Conservation (phyloP, 2,797 vertebrate species). For the Acanthornis magna region DNA sequence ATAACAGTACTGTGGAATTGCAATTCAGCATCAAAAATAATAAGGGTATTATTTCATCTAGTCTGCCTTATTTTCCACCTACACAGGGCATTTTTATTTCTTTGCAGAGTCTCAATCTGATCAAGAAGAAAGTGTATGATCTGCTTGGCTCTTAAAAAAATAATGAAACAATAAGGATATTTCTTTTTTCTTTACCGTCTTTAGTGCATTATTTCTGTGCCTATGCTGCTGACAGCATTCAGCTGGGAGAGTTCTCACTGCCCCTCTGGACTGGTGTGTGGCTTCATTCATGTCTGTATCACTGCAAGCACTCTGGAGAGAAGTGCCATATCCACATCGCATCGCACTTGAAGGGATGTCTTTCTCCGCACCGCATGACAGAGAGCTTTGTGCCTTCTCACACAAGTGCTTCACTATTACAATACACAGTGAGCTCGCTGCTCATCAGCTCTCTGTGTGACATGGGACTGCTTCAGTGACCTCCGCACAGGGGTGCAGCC, state of each 20-base stretch:
- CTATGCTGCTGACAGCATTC: not conserved
- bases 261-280: not conserved
- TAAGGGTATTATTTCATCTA: not conserved
- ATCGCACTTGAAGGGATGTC: not conserved
- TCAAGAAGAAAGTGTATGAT: not conserved
- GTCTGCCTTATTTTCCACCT: not conserved
- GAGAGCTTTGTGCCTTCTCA: not conserved
- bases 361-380: not conserved
- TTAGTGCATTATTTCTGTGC: not conserved
- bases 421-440: accelerated
- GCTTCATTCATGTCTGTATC: not conserved
- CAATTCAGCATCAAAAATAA: conserved; percentile 23
- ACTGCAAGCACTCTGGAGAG: not conserved
- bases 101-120: not conserved
- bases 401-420: not conserved
- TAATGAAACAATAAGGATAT: not conserved
- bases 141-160: not conserved
- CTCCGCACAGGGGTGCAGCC: not conserved
- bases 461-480: not conserved
- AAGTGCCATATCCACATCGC: not conserved
- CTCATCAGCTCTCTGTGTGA: not conserved
- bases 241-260: not conserved
- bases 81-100: not conserved
- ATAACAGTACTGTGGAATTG: not conserved
- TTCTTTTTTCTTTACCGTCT: not conserved